phyloP scores from a whole-genome alignment of 2,797 vertebrate genomes.

The Avahi laniger region DNA sequence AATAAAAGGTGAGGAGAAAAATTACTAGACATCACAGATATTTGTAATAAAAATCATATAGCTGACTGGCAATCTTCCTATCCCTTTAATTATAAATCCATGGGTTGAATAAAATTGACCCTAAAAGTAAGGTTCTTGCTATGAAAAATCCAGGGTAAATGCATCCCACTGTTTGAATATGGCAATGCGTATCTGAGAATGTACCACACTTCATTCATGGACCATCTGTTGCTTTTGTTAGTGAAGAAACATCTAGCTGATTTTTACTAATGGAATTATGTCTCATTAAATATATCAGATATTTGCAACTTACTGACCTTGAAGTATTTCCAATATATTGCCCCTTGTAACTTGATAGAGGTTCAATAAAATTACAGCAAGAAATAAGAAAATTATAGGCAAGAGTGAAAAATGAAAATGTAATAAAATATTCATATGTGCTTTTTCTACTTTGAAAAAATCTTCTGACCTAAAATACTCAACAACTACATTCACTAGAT shows the following conservation, averaged over 20 bases:
- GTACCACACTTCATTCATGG: neutral
- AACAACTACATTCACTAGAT: neutral
- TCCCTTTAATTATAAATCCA: neutral
- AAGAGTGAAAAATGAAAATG: neutral
- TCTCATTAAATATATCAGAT: neutral
- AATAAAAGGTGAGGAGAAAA: neutral
- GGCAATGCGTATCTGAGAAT: neutral
- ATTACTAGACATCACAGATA: too few relatives aligned
- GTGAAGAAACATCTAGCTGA: neutral
- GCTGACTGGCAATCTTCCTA: neutral
- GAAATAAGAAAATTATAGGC: neutral
- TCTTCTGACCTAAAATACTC: neutral
- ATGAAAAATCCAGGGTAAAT: neutral
- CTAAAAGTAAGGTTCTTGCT: neutral
- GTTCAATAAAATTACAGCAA: neutral
- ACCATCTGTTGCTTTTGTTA: neutral
- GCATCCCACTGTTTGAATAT: neutral
- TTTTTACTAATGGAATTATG: neutral
- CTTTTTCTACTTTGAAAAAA: neutral
- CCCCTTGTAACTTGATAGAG: neutral
- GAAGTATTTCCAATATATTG: neutral
- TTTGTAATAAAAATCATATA: neutral
- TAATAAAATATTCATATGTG: neutral
- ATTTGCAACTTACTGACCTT: neutral
- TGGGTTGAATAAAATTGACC: neutral